Evolutionary conservation across 2,888 invertebrate species (phyloP), one percentile per base, ranked within the genome.

Genomic region (Nomada ruficornis): DNA sequence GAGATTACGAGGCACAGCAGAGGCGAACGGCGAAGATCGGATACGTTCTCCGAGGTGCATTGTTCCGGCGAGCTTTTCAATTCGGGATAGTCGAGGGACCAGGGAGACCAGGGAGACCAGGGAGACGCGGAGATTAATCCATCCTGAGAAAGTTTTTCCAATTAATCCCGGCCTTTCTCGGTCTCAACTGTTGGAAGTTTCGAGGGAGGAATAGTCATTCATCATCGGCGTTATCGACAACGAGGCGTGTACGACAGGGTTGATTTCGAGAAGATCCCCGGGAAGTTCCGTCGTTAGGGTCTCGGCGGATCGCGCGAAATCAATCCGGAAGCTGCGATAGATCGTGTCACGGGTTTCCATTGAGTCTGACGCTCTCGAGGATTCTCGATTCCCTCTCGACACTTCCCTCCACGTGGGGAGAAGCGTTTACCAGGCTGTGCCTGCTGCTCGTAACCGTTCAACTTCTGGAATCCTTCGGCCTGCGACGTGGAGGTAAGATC

Each of bases 401-500:
- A 44, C 74, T 76, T 77, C 36, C 57, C 81, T 62, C 77, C 81
- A 83, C 82, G 82, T 77, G 82, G 76, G 36, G 57, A 62, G 73
- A 44, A 70, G 20, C 63, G 57, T 64, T 54, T 13, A 23, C 57
- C 13, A 2, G 42, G 18, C 57, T 29, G 15, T 47, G 13, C 36
- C 36, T 1, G 5, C 47, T 18, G 20, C 23, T 57, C 42, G 65
- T 26, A 52, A 55, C 29, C 55, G 60, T 59, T 7, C 57, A 42
- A 71, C 64, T 47, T 68, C 23, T 1, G 23, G 42, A 36, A 62
- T 20, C 36, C 42, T 13, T 13, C 36, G 23, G 70, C 59, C 63
- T 73, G 73, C 86, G 78, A 74, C 82, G 82, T 86, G 85, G 85
- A 86, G 86, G 86, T 86, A 86, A 86, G 80, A 47, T 13, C 57